Percentiles rank a stretch among this genome's conserved stretches.
phyloP scores from a whole-genome alignment of 2,888 invertebrate species.

The Drosophila acutilabella region DNA sequence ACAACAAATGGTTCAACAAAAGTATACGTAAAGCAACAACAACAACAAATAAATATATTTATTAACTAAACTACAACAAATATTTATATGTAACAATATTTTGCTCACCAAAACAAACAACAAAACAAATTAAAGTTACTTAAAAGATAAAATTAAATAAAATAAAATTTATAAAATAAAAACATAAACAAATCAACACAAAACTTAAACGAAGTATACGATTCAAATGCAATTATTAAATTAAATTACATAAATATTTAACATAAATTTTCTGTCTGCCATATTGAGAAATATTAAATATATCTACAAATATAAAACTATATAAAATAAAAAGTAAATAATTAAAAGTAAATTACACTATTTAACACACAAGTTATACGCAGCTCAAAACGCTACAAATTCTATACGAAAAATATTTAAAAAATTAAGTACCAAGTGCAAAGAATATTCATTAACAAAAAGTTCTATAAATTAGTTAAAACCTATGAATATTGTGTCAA shows the following conservation, averaged over 20 bases:
- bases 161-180: slow-evolving; percentile 22
- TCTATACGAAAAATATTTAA: slow-evolving; percentile 59
- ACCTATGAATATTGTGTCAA: slow-evolving; percentile 72
- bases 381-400: slow-evolving; percentile 68
- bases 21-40: slow-evolving; percentile 48
- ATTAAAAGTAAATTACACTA: slow-evolving; percentile 53
- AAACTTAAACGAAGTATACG: slow-evolving; percentile 82
- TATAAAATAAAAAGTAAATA: slow-evolving; percentile 19
- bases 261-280: slow-evolving; percentile 69
- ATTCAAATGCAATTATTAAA: slow-evolving; percentile 83
- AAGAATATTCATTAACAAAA: slow-evolving; percentile 51
- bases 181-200: slow-evolving; percentile 51
- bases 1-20: slow-evolving; percentile 61
- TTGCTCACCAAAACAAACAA: slow-evolving; percentile 77
- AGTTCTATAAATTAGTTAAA: slow-evolving; percentile 42
- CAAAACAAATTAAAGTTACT: slow-evolving; percentile 53
- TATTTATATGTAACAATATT: slow-evolving; percentile 74
- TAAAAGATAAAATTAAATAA: slow-evolving; percentile 28
- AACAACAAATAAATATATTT: slow-evolving; percentile 71
- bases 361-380: slow-evolving; percentile 73
- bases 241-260: slow-evolving; percentile 60
- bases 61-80: slow-evolving; percentile 50
- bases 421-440: slow-evolving; percentile 80
- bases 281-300: slow-evolving; percentile 43
- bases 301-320: slow-evolving; percentile 29